phyloP scores from a whole-genome alignment of 2,888 invertebrate genomes.

The Miltochrista miniata region DNA sequence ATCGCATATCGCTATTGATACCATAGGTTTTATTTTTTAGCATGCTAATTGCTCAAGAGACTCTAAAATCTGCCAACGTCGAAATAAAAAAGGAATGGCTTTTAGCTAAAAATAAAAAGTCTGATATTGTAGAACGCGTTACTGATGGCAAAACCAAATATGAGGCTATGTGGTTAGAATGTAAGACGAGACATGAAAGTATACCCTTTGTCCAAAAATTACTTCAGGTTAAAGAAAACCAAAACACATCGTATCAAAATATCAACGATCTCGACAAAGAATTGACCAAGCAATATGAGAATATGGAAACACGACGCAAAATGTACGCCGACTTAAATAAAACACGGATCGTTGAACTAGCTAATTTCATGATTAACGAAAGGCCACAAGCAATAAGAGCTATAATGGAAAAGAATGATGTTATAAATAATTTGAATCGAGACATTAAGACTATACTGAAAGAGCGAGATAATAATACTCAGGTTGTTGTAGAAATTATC shows the following conservation, averaged over 20 bases:
- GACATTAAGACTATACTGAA: slow-evolving; percentile 33
- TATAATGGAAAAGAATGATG: slow-evolving; percentile 43
- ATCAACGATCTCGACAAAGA: slow-evolving; percentile 46
- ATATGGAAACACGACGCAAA: slow-evolving; percentile 46
- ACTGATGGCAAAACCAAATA: slow-evolving; percentile 58
- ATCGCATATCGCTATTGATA: no score
- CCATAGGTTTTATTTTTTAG: slow-evolving; percentile 30
- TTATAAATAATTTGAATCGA: slow-evolving; percentile 38
- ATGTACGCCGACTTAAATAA: slow-evolving; percentile 42
- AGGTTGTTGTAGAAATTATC: background rate
- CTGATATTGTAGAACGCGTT: slow-evolving; percentile 48
- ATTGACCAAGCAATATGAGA: slow-evolving; percentile 34
- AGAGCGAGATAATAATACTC: slow-evolving; percentile 10
- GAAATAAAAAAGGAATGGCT: slow-evolving; percentile 62
- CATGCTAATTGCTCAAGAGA: slow-evolving; percentile 49
- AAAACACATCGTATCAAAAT: slow-evolving; percentile 33
- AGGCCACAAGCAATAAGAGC: slow-evolving; percentile 45
- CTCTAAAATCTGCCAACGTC: slow-evolving; percentile 58
- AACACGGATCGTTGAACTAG: slow-evolving; percentile 54
- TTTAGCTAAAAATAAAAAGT: slow-evolving; percentile 52
- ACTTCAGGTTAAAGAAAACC: slow-evolving; percentile 38
- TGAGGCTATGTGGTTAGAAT: slow-evolving; percentile 59
- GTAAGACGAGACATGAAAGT: slow-evolving; percentile 62
- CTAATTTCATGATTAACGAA: slow-evolving; percentile 54
- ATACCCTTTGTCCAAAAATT: slow-evolving; percentile 61